A percentile compares a stretch with the other conserved stretches of the same genome.
These are phyloP conservation scores for Psittacula derbiana DNA, from an alignment of 2,797 vertebrate genomes.

Conservation along the genomic window DNA sequence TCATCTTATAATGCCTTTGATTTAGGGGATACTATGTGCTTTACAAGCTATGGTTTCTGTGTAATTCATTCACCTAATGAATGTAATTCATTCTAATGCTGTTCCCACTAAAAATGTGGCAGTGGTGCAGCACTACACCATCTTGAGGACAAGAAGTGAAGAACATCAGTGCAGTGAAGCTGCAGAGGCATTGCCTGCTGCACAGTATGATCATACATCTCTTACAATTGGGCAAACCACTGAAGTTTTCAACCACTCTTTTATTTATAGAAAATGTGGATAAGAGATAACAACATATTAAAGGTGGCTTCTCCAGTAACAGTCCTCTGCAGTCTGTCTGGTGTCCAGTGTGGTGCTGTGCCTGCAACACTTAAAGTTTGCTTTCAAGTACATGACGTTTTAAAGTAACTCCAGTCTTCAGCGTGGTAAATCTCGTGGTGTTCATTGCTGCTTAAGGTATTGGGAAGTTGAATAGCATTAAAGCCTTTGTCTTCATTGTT, in stretches of 20 bases:
- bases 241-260: not conserved
- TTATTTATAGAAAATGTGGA: not conserved
- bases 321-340: not conserved
- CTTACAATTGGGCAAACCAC: fast-evolving
- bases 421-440: not conserved
- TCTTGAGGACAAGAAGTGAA: slow-evolving; percentile 41
- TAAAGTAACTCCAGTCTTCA: not conserved
- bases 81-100: not conserved
- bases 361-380: not conserved
- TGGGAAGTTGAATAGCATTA: not conserved
- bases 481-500: not conserved
- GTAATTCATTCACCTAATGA: not conserved
- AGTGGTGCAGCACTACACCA: not conserved
- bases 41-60: not conserved
- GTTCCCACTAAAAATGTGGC: not conserved
- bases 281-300: fast-evolving
- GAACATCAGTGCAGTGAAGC: not conserved
- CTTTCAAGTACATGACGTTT: not conserved
- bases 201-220: fast-evolving
- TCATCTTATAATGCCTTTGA: not conserved
- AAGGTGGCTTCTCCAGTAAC: not conserved
- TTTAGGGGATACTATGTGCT: not conserved
- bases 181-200: not conserved
- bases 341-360: not conserved
- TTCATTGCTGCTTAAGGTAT: not conserved